A percentile compares a stretch with the other conserved stretches of the same genome.
Evolutionary conservation across 92 coral and sea anemone species (phyloP).

Genomic region (Parazoanthus darwini): DNA sequence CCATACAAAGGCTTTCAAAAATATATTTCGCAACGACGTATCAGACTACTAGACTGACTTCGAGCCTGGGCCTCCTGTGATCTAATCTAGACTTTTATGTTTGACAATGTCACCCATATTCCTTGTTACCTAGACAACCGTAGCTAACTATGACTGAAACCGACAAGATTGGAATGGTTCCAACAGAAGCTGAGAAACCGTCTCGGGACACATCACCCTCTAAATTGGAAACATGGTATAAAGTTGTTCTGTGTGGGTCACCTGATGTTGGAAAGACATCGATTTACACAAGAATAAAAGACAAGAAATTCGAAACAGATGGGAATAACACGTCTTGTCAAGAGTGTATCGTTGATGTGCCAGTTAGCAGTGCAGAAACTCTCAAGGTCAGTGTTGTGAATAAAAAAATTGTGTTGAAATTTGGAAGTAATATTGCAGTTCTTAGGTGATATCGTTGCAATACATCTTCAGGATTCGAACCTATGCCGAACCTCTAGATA

Average conservation of each 20-base stretch:
- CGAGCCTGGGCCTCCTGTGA: no score
- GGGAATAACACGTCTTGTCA: slow-evolving; percentile 17
- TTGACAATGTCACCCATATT: no score
- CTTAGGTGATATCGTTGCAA: background rate
- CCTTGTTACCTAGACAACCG: no score
- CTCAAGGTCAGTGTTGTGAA: slow-evolving; percentile 41
- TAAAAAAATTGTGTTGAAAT: no score
- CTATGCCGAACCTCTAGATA: no score
- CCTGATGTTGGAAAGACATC: slow-evolving; percentile 62
- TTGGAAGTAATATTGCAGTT: background rate
- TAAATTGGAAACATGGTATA: background rate
- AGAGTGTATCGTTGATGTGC: slow-evolving; percentile 37
- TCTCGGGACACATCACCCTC: background rate
- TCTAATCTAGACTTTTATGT: no score
- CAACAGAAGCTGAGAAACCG: background rate
- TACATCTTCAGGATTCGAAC: no score
- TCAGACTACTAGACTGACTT: no score
- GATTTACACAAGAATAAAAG: slow-evolving; percentile 45
- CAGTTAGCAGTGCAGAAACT: background rate
- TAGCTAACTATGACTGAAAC: no score
- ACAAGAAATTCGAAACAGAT: slow-evolving; percentile 35
- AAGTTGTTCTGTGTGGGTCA: slow-evolving; percentile 55
- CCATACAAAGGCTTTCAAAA: no score
- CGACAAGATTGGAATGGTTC: background rate
- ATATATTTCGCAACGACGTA: no score